Evolutionary conservation across 1,140 invertebrate genomes (phyloP).

Genomic region (Drosophila sulfurigaster): DNA sequence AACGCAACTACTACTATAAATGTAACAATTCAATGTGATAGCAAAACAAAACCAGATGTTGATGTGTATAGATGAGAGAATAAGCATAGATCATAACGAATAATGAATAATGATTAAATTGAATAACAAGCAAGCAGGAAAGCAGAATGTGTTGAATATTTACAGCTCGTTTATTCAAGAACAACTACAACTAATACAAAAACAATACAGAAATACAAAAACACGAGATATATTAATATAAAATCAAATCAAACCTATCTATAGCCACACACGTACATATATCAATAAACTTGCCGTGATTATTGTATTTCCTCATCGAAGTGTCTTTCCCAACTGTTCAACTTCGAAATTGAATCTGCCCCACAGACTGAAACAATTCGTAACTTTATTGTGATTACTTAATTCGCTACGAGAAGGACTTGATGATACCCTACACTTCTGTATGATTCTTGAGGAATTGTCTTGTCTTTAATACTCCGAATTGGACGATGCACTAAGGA

Average conservation of each 20-base stretch:
- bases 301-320: slow-evolving; percentile 35
- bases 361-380: not conserved
- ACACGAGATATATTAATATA: slow-evolving; percentile 12
- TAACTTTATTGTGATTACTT: not conserved
- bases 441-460: no score
- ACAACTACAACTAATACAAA: slow-evolving; percentile 41
- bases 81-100: slow-evolving; percentile 67
- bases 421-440: not conserved
- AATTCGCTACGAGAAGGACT: not conserved
- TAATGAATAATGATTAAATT: slow-evolving; percentile 37
- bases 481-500: not conserved
- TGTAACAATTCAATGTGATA: slow-evolving; percentile 85
- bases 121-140: slow-evolving; percentile 49
- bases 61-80: slow-evolving; percentile 75
- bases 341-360: not conserved
- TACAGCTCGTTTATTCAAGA: slow-evolving; percentile 80
- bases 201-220: slow-evolving; percentile 30
- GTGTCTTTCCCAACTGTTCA: slow-evolving; percentile 19
- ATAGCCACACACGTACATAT: slow-evolving; percentile 68
- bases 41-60: slow-evolving; percentile 83
- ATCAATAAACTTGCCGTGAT: slow-evolving; percentile 79
- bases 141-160: slow-evolving; percentile 79
- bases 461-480: no score
- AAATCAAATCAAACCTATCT: slow-evolving; percentile 77
- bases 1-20: slow-evolving; percentile 83